Evolutionary conservation across 1,140 invertebrate species (phyloP), one percentile per base, ranked within the genome.

Genomic region (Proales similis): DNA sequence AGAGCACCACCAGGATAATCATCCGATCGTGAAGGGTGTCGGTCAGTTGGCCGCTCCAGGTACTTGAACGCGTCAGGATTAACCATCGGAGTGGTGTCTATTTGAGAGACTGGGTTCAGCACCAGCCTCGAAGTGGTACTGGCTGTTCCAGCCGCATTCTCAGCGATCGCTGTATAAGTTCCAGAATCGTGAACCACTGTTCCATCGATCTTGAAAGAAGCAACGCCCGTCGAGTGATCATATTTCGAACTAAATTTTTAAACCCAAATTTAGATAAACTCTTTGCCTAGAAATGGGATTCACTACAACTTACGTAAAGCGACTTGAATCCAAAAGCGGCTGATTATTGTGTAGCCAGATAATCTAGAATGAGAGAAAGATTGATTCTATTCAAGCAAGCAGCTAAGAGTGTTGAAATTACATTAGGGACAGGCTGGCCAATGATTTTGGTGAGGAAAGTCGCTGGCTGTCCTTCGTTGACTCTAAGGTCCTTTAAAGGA

Each of bases 401-500:
- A 39, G 20, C n/a, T 39, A 14, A 2, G n/a, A n/a, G 2, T 39
- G n/a, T 39, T 39, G 2, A 39, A 3, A 14, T 46, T 19, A 61
- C 39, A 12, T 46, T 45, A 12, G 57, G 57, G n/a, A 46, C 47
- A 5, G 57, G 57, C 33, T 45, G 36, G n/a, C 57, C 57, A 33
- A 29, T 20, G 32, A 61, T 61, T 61, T 61, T 61, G 26, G 24
- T 20, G 5, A 45, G 17, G 53, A 75, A 70, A 43, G 82, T 81
- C 26, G 81, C 76, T n/a, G 78, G 79, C 60, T 83, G 74, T 14
- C 81, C 80, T 68, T 85, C 84, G 63, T 77, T 70, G 0, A 80
- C 75, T n/a, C 73, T 75, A 22, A 68, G 72, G 24, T 79, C 74
- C 38, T 74, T 70, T 11, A 81, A 57, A 17, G 71, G 71, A 22